phyloP scores from a whole-genome alignment of 2,797 vertebrate genomes.

The Capromys pilorides region DNA sequence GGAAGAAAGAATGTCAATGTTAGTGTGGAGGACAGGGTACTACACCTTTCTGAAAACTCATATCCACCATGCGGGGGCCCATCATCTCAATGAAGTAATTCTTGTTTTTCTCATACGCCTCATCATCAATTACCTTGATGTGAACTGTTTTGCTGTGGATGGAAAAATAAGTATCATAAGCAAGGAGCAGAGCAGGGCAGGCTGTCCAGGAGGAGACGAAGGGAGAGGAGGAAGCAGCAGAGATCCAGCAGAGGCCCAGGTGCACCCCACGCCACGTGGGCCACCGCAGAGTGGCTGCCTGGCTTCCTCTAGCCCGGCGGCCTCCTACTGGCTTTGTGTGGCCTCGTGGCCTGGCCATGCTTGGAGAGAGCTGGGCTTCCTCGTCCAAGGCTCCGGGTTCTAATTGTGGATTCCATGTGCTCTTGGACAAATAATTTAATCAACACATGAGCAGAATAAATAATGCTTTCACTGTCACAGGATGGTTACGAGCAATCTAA shows the following conservation, averaged over 20 bases:
- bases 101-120: slow-evolving; percentile 92
- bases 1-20: slow-evolving; percentile 82
- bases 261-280: slow-evolving; percentile 74
- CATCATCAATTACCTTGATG: slow-evolving; percentile 92
- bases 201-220: slow-evolving; percentile 80
- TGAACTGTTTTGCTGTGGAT: slow-evolving; percentile 90
- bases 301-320: not conserved
- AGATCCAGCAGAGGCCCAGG: slow-evolving; percentile 79
- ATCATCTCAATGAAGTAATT: slow-evolving; percentile 91
- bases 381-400: not conserved
- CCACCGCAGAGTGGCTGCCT: not conserved
- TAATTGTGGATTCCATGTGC: not conserved
- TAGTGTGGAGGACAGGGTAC: slow-evolving; percentile 89
- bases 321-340: not conserved
- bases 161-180: slow-evolving; percentile 89
- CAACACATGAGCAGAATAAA: not conserved
- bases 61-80: slow-evolving; percentile 95
- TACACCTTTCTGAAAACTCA: slow-evolving; percentile 99
- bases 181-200: slow-evolving; percentile 76
- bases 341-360: not conserved
- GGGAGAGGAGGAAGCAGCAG: slow-evolving; percentile 66
- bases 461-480: not conserved
- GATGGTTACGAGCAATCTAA: not conserved
- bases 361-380: not conserved
- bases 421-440: not conserved